Evolutionary conservation across 2,113 vertebrate genomes (phyloP), one percentile per base, ranked within the genome.

Genomic region (Peromyscus californicus): DNA sequence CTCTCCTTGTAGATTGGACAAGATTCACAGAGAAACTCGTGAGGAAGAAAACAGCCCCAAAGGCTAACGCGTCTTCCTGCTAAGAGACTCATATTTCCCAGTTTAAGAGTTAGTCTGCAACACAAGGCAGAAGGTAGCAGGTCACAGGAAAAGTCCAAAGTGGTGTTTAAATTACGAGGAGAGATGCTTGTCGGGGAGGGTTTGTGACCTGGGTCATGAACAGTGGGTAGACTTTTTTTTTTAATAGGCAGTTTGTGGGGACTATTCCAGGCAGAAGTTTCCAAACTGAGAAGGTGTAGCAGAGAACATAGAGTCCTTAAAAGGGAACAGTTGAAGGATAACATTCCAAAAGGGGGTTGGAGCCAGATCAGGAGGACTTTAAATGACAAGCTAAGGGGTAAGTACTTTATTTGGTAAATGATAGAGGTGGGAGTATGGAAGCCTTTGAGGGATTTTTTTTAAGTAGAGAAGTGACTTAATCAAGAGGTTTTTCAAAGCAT

Each of bases 211-310:
- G 65, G 79, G 51, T 75, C 75, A 93, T 36, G 65, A 94, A 89
- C 42, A 69, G 67, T 89, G n/a, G n/a, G 74, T 54, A 95, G 79
- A 82, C 61, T 48, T 94, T 97, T 61, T 97, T 61, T 74, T 57
- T 82, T 83, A 84, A 89, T 45, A 90, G 88, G 36, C 84, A 96
- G 42, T 93, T 90, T 92, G 84, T 95, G 84, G 74, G 39, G 69
- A 95, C 90, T 95, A 95, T 61, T 93, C 90, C 75, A 95, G 84
- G 88, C 69, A 97, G 88, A 75, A 19, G n/a, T 96, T 98, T 97
- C 90, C 95, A 97, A 97, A 80, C 84, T 94, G 87, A 95, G 96
- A 95, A 97, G 88, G 88, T 97, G 59, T 95, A 97, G 80, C 75
- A 90, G 59, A 95, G 90, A 97, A 97, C 84, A 96, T 0, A 96